Evolutionary conservation across 2,113 vertebrate species (phyloP).

Genomic region (Colaptes auratus): DNA sequence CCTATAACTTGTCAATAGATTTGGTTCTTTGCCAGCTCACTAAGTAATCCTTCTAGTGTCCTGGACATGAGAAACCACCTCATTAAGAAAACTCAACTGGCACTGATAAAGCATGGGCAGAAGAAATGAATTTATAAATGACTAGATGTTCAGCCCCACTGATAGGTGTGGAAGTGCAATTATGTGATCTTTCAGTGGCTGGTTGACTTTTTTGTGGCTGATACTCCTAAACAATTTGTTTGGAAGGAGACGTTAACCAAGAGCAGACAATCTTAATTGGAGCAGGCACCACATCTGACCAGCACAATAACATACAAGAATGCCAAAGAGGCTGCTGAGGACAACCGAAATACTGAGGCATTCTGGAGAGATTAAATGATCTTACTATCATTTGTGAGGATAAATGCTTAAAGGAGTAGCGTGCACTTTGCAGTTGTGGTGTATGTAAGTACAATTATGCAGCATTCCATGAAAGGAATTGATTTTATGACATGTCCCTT

Average conservation of each 20-base stretch:
- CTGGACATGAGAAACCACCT: background rate
- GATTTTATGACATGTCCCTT: background rate
- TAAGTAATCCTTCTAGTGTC: background rate
- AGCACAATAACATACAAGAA: background rate
- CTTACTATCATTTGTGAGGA: background rate
- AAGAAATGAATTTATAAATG: background rate
- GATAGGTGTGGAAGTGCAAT: background rate
- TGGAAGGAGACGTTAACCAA: constrained; percentile 3
- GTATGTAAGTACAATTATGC: background rate
- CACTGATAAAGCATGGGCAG: background rate
- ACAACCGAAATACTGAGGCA: background rate
- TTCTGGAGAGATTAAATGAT: background rate
- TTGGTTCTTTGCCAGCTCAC: background rate
- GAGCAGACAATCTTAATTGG: background rate
- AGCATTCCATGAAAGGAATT: background rate
- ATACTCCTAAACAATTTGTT: background rate
- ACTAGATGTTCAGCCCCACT: background rate
- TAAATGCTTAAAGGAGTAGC: background rate
- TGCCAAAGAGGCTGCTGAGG: background rate
- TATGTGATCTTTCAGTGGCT: background rate
- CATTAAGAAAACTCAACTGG: background rate
- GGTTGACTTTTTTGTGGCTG: background rate
- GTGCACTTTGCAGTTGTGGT: background rate
- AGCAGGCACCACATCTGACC: background rate
- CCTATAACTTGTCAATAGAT: background rate